Base-by-base conservation (phyloP, 2,797 vertebrate species). In the Cyprinodon diabolis region DNA sequence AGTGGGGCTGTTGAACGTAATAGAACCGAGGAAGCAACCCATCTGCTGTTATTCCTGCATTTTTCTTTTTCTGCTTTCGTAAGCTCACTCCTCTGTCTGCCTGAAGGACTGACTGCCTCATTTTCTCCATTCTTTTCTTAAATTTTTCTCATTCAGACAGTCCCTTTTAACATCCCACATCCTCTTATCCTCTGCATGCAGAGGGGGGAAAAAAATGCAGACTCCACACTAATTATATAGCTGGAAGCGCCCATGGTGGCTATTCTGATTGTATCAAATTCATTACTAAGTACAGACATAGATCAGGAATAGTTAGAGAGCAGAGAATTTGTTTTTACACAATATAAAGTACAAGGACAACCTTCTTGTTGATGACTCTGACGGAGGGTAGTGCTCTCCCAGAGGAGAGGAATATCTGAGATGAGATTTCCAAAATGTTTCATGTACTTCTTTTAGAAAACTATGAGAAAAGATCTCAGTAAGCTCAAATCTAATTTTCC, bases 151-250 rank as follows among this genome's bases (percentile, higher is more conserved):
- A 79, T 89, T 78, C 82, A 72, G 72, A 77, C 75, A 78, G 65
- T 82, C 78, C 57, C 81, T 83, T 81, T 82, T 68, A 82, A 78
- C 80, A 89, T 89, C 84, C 89, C 87, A 91, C 91, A 90, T 90
- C 87, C 90, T 84, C 66, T 76, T 75, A 75, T 83, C 37, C 78
- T 84, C 84, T 80, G 82, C 81, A 75, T 80, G 79, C 56, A 49
- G 80, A 87, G 79, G 69, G 69, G 85, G 86, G 30, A 30, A 47
- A 85, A 87, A 90, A 90, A 85, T 35, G 66, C 82, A 79, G 81
- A 89, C 84, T 84, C 74, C 75, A 78, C 82, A 82, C 74, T 89
- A 92, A 85, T 84, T 90, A 82, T 80, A 74, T 83, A 87, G 85
- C 86, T 91, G 84, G 87, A 91, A 81, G 74, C 81, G 86, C 80